A percentile compares a stretch with the other conserved stretches of the same genome.
These are phyloP conservation scores for Caenorhabditis macrosperma DNA, from an alignment of 2,888 invertebrate species.

Conservation along the genomic window DNA sequence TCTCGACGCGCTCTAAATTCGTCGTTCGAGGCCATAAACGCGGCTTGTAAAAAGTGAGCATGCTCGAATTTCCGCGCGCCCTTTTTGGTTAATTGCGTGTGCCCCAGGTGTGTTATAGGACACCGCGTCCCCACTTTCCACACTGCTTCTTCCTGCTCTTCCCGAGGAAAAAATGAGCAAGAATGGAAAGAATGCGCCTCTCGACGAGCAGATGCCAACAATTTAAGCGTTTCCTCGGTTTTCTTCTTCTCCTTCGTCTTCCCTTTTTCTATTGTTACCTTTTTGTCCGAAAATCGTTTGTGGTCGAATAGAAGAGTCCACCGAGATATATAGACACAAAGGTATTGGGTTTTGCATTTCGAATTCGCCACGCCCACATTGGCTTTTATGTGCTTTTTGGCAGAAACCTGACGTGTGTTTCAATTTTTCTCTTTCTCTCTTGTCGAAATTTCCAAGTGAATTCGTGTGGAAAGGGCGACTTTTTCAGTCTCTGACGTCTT, in stretches of 20 bases:
- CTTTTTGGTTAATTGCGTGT: slow-evolving; percentile 37
- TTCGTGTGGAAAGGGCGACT: slow-evolving; percentile 35
- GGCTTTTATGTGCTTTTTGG: slow-evolving; percentile 3
- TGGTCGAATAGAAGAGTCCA: neutral
- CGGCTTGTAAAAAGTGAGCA: slow-evolving; percentile 4
- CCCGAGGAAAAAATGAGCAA: too few relatives aligned
- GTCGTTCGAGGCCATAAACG: too few relatives aligned
- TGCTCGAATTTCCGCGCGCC: slow-evolving; percentile 4
- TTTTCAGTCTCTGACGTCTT: slow-evolving; percentile 4
- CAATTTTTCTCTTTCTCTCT: slow-evolving; percentile 1
- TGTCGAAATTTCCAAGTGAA: neutral
- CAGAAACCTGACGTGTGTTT: neutral
- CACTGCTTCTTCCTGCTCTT: neutral
- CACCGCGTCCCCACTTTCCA: slow-evolving; percentile 14
- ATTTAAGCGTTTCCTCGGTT: neutral
- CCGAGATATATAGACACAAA: slow-evolving; percentile 12
- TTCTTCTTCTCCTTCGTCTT: too few relatives aligned
- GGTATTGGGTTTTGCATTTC: slow-evolving; percentile 53
- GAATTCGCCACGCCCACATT: slow-evolving; percentile 17
- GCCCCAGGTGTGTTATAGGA: slow-evolving; percentile 51
- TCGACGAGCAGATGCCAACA: neutral
- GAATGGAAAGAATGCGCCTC: neutral
- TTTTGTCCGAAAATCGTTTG: neutral
- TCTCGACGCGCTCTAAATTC: too few relatives aligned
- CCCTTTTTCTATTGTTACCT: neutral